A percentile compares a stretch with the other conserved stretches of the same genome.
Conservation (phyloP, 2,113 vertebrate species). For the Gambusia holbrooki region DNA sequence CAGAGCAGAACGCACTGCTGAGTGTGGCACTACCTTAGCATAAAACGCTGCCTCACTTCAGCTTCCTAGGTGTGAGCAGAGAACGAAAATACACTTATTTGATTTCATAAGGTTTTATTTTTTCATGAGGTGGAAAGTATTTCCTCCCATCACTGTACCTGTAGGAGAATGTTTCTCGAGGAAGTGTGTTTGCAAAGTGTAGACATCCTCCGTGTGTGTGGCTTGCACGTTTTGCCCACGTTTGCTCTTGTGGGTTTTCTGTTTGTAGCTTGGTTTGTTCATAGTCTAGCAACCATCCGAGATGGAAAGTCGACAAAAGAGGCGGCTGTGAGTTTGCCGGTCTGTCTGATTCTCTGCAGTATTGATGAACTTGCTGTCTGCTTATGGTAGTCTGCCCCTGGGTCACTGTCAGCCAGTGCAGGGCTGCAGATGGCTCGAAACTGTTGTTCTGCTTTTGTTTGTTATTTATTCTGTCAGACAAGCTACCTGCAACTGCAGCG, state of each 20-base stretch:
- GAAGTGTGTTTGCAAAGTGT: neutral
- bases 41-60: constrained; percentile 34
- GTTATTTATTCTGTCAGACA: neutral
- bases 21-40: constrained; percentile 50
- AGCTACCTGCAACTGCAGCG: neutral
- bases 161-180: neutral
- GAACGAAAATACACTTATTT: neutral
- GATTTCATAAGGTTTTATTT: neutral
- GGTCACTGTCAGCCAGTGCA: neutral
- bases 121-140: neutral
- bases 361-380: neutral
- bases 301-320: neutral
- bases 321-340: neutral
- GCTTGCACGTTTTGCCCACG: neutral
- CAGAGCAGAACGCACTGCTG: constrained; percentile 39
- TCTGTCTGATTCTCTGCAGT: neutral
- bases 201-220: neutral
- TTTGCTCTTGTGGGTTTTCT: neutral
- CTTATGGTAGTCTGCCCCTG: neutral
- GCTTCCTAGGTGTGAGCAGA: constrained; percentile 18
- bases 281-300: neutral
- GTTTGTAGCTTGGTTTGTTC: neutral
- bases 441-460: neutral
- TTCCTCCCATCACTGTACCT: neutral
- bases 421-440: neutral